Percentiles rank a stretch among this genome's conserved stretches.
Evolutionary conservation across 64 coral and sea anemone species (phyloP).

Genomic region (Montipora sp.): DNA sequence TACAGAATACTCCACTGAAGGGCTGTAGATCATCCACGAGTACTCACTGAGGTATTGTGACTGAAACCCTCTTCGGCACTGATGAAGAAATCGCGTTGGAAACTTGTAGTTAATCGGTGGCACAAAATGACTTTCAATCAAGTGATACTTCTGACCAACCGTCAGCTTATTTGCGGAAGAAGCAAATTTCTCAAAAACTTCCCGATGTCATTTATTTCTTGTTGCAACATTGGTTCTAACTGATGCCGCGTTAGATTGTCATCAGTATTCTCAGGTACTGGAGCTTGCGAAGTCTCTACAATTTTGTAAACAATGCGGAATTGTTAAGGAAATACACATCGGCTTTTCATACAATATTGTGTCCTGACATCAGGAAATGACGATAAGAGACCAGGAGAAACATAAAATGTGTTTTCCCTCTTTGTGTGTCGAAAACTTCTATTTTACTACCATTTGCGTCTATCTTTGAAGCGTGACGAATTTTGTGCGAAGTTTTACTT

Average conservation of each 20-base stretch:
- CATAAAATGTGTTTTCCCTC: slow-evolving; percentile 19
- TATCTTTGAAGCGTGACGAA: too few relatives aligned
- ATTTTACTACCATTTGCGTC: neutral
- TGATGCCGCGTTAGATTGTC: slow-evolving; percentile 5
- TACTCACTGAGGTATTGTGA: slow-evolving; percentile 42
- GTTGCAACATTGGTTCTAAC: slow-evolving; percentile 40
- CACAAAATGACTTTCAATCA: slow-evolving; percentile 34
- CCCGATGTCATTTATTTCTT: slow-evolving; percentile 47
- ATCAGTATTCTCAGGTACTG: slow-evolving; percentile 35
- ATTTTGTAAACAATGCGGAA: slow-evolving; percentile 49
- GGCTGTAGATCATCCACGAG: slow-evolving; percentile 63
- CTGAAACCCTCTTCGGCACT: slow-evolving; percentile 56
- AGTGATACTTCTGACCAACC: slow-evolving; percentile 31
- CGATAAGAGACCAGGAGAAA: slow-evolving; percentile 17
- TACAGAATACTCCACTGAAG: slow-evolving; percentile 53
- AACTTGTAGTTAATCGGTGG: slow-evolving; percentile 14
- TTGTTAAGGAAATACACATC: slow-evolving; percentile 34
- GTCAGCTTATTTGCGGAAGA: slow-evolving; percentile 43
- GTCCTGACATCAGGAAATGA: slow-evolving; percentile 12
- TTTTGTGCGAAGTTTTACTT: too few relatives aligned
- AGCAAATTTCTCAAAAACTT: slow-evolving; percentile 54
- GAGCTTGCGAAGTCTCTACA: slow-evolving; percentile 45
- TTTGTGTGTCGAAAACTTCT: slow-evolving; percentile 17
- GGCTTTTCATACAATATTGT: slow-evolving; percentile 34
- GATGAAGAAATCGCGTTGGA: slow-evolving; percentile 55